Base-by-base conservation (phyloP, 2,888 invertebrate species). In the Hofmannophila pseudospretella region DNA sequence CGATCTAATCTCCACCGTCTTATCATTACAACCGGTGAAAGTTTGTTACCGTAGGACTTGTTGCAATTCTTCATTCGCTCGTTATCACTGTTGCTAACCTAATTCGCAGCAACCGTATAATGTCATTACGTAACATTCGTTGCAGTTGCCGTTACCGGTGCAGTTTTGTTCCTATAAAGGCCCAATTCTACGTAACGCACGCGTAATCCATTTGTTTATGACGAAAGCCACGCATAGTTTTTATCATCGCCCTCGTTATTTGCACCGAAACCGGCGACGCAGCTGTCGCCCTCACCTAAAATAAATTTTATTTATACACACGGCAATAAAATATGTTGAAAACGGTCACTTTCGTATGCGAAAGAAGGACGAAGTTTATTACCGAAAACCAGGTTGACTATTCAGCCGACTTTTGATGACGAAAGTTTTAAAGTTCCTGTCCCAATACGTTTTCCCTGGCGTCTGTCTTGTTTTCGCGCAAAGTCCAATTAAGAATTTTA, bases 1-100 rank as follows among this genome's bases (percentile, higher is more conserved):
- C 54, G 62, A 76, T 75, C 64, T 65, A 67, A 79, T 78, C 73
- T 72, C 53, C 58, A 49, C 56, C 49, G 52, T 58, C 62, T 69
- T 60, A 59, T 61, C 54, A 58, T 59, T 70, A 51, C 44, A 46
- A 58, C 49, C 50, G 56, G 77, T 72, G 84, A 84, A 84, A 82
- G 81, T 73, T 67, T 49, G 54, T 55, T 61, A 57, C 51, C 44
- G 47, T 49, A 46, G 33, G 42, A 39, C 38, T 36, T 29, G 11
- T 20, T 19, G 31, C 36, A 36, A 22, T 34, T 37, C 41, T 32
- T 26, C 25, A 35, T 33, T 35, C 32, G 19, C 30, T 36, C 12
- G 33, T 38, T 36, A 36, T 36, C 42, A 37, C 34, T 33, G 13
- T 37, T 28, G 8, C 23, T 31, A 28, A 38, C 38, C 36, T 36